These are phyloP conservation scores for Chinchilla lanigera DNA, from an alignment of 2,113 vertebrate species.

Conservation along the genomic window DNA sequence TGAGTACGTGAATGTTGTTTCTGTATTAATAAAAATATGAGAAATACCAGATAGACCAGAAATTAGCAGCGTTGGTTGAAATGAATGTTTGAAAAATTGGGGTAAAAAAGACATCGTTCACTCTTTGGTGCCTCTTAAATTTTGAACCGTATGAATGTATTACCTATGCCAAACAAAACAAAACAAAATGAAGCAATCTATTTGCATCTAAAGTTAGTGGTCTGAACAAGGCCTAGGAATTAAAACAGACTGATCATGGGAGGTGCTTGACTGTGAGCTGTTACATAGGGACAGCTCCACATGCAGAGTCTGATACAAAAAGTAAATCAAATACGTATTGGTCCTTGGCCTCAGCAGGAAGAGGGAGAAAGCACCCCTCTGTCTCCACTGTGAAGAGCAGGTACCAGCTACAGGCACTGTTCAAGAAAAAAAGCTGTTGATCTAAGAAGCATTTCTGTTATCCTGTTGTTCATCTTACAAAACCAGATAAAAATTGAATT, in stretches of 20 bases:
- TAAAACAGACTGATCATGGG: background rate
- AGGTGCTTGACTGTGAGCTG: background rate
- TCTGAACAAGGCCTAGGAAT: background rate
- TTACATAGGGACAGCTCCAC: background rate
- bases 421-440: constrained; percentile 1
- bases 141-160: background rate
- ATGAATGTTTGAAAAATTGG: background rate
- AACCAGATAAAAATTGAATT: constrained; percentile 35
- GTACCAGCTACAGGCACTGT: background rate
- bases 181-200: background rate
- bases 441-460: background rate
- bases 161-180: background rate
- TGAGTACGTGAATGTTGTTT: background rate
- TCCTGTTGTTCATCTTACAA: constrained; percentile 5
- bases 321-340: background rate
- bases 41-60: background rate
- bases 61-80: background rate
- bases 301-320: background rate
- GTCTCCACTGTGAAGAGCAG: rapidly evolving
- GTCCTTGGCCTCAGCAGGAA: background rate
- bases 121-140: background rate
- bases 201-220: background rate
- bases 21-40: background rate
- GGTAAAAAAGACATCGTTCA: background rate
- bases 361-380: background rate